Base-by-base conservation (phyloP, 2,797 vertebrate species). In the Poeciliopsis infans region DNA sequence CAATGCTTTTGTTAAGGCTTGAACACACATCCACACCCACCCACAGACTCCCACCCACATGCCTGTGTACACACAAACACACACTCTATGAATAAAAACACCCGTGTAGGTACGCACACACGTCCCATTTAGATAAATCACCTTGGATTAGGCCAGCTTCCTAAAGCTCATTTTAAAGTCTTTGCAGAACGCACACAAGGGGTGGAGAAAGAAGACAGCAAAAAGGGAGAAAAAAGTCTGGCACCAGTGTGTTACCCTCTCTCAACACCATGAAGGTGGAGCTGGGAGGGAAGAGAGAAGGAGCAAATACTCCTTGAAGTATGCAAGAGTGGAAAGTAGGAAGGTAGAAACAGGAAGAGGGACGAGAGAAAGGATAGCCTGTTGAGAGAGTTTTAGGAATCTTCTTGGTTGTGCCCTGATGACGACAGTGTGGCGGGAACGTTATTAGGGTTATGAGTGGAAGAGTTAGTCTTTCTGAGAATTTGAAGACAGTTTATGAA, bases 91-190 rank as follows among this genome's bases (percentile, higher is more conserved):
- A 85, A 81, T 71, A 78, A 64, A 81, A 75, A 72, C 74, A 82
- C 47, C 16, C 77, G 45, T 61, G 2, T 57, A 31, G n/a, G 72
- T n/a, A 61, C 76, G 55, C 68, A 53, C 68, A 74, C 69, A 82
- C 71, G 77, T 83, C 85, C 86, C 80, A 88, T 92, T 93, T 92
- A 90, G 84, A 93, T 91, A 89, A 92, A 94, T 93, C 92, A 93
- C 91, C 87, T 91, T 93, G 91, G 91, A 92, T 94, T 91, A 93
- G 93, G 89, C 92, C 89, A 86, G 92, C 90, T 93, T 93, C 89
- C 89, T 89, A 88, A 92, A 91, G 88, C 91, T 91, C 79, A 91
- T 92, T 93, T 88, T 86, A 87, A 90, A 25, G 85, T 88, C 83
- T 81, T 88, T 39, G 36, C 83, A 86, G 86, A 90, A 90, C 84